Evolutionary conservation across 2,797 vertebrate genomes (phyloP).

Genomic region (Cuculus canorus): DNA sequence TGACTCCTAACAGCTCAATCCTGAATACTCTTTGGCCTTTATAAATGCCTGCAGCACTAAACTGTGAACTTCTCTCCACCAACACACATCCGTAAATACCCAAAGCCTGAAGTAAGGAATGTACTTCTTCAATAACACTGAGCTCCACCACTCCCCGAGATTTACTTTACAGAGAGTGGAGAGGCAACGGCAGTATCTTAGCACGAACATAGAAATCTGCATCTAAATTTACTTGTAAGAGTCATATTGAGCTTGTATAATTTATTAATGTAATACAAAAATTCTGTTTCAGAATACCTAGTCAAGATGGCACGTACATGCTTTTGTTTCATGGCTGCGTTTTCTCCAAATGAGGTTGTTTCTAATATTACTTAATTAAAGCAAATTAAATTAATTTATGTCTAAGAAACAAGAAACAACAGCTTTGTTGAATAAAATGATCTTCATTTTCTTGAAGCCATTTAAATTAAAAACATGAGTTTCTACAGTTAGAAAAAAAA

Average conservation of each 20-base stretch:
- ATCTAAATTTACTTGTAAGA: conserved; percentile 5
- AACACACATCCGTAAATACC: neutral
- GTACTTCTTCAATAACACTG: neutral
- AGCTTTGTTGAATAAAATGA: conserved; percentile 73
- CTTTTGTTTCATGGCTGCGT: conserved; percentile 29
- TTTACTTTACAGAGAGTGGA: neutral
- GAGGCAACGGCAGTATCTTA: neutral
- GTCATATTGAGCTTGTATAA: neutral
- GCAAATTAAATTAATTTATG: conserved; percentile 72
- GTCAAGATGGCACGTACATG: neutral
- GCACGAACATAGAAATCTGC: neutral
- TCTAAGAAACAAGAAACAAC: conserved; percentile 69
- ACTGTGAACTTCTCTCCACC: neutral
- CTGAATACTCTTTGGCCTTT: conserved; percentile 26
- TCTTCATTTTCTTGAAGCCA: conserved; percentile 74
- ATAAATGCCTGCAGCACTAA: conserved; percentile 10
- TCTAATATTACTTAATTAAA: conserved; percentile 69
- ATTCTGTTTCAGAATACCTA: neutral
- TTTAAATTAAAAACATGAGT: conserved; percentile 84
- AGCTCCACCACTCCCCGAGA: neutral
- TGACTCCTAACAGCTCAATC: conserved; percentile 16
- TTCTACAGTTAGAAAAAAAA: conserved; percentile 76
- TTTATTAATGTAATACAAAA: conserved; percentile 14
- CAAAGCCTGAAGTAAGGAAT: neutral
- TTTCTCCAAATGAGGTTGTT: conserved; percentile 58